A percentile compares a stretch with the other conserved stretches of the same genome.
These are phyloP conservation scores for Macaca fascicularis DNA, from an alignment of 2,113 vertebrate species.

Conservation along the genomic window DNA sequence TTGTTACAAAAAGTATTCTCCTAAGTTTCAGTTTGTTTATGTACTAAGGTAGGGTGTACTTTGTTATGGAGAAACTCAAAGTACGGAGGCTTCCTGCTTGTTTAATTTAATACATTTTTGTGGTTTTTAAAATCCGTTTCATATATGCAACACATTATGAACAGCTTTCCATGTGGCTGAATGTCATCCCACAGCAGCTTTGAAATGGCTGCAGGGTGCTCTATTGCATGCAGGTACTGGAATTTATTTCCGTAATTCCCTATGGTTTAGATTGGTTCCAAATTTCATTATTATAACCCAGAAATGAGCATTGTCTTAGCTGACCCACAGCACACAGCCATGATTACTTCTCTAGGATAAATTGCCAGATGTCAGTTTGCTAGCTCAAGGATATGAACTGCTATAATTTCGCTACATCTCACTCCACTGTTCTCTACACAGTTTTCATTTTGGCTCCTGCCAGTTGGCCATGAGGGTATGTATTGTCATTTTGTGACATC, in stretches of 20 bases:
- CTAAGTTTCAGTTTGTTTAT: neutral
- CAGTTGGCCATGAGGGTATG: neutral
- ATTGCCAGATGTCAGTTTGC: neutral
- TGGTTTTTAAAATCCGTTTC: neutral
- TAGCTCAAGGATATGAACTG: neutral
- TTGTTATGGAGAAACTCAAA: neutral
- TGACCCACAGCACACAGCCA: neutral
- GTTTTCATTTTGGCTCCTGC: neutral
- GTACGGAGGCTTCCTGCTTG: neutral
- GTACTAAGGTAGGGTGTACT: neutral
- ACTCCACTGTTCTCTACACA: neutral
- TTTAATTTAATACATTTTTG: constrained; percentile 23
- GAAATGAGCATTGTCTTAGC: constrained; percentile 2
- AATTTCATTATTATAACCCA: neutral
- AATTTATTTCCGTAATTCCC: constrained; percentile 24
- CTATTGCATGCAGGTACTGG: neutral
- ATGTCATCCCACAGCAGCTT: neutral
- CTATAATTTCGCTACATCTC: neutral
- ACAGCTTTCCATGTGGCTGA: neutral
- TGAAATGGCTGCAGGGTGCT: neutral
- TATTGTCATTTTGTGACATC: neutral
- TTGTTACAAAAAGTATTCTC: neutral
- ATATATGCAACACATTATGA: neutral
- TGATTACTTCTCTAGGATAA: neutral
- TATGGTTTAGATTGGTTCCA: neutral